Evolutionary conservation across 2,797 vertebrate genomes (phyloP).

Genomic region (Hapalemur alaotrensis): DNA sequence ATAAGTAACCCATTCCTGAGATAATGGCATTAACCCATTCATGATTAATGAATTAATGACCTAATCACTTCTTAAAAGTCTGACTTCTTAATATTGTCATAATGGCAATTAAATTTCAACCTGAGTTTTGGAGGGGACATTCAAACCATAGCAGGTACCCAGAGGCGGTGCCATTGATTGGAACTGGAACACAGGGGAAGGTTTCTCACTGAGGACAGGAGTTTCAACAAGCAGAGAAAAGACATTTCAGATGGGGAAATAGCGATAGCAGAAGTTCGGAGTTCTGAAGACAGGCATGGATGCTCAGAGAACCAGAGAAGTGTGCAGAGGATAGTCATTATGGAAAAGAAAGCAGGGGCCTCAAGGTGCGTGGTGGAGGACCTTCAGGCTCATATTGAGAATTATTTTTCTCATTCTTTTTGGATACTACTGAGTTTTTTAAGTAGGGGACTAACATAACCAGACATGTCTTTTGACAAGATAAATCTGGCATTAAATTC

Average conservation of each 20-base stretch:
- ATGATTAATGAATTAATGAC: neutral
- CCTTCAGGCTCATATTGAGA: neutral
- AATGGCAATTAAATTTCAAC: neutral
- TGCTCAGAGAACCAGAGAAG: neutral
- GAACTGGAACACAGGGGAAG: neutral
- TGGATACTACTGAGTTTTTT: neutral
- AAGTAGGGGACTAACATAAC: neutral
- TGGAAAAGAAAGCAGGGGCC: neutral
- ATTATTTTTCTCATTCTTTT: neutral
- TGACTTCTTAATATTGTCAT: neutral
- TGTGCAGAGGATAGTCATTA: neutral
- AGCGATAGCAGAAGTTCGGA: neutral
- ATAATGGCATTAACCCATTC: neutral
- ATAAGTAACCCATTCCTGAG: neutral
- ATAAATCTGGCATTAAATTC: neutral
- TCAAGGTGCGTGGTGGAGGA: neutral
- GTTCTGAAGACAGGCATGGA: neutral
- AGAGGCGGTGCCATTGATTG: neutral
- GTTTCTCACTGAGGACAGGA: neutral
- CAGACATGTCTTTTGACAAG: neutral
- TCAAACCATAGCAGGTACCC: neutral
- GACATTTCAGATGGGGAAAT: neutral
- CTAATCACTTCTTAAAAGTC: neutral
- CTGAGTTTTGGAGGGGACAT: neutral
- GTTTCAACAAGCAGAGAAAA: neutral